A percentile compares a stretch with the other conserved stretches of the same genome.
These are phyloP conservation scores for Rhagologus leucostigma DNA, from an alignment of 2,113 vertebrate species.

Conservation along the genomic window DNA sequence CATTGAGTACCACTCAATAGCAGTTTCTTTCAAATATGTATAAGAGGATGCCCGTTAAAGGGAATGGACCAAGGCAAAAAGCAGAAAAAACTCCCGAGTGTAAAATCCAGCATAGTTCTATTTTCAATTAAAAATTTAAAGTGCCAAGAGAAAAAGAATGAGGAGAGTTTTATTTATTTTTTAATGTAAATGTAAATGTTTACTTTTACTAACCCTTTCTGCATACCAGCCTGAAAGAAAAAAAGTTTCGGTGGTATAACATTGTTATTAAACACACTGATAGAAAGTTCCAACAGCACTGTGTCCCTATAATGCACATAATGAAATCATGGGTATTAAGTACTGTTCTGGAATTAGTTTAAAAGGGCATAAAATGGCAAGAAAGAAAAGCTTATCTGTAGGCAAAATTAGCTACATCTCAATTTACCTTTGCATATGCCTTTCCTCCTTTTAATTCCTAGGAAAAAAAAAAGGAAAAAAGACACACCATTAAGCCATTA, in stretches of 20 bases:
- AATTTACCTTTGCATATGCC: conserved; percentile 89
- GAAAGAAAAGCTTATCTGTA: not conserved
- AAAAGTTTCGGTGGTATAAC: not conserved
- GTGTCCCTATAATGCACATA: not conserved
- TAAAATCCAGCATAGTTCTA: not conserved
- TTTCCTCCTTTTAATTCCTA: conserved; percentile 97
- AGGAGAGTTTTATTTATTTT: not conserved
- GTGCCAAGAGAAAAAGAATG: not conserved
- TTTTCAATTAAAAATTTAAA: not conserved
- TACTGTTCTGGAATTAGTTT: not conserved
- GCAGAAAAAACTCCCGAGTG: not conserved
- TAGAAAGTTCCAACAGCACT: not conserved
- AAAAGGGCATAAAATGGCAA: not conserved
- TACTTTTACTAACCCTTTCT: not conserved
- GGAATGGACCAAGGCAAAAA: not conserved
- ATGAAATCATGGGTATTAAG: not conserved
- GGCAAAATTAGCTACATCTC: not conserved
- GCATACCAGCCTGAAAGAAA: not conserved
- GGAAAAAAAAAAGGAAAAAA: not conserved
- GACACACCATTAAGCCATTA: not conserved
- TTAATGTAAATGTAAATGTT: not conserved
- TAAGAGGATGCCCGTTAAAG: not conserved
- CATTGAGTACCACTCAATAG: not conserved
- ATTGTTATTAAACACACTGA: not conserved
- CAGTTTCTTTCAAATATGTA: not conserved